Conservation (phyloP, 2,888 invertebrate genomes). For the Tenthredo scrophulariae region DNA sequence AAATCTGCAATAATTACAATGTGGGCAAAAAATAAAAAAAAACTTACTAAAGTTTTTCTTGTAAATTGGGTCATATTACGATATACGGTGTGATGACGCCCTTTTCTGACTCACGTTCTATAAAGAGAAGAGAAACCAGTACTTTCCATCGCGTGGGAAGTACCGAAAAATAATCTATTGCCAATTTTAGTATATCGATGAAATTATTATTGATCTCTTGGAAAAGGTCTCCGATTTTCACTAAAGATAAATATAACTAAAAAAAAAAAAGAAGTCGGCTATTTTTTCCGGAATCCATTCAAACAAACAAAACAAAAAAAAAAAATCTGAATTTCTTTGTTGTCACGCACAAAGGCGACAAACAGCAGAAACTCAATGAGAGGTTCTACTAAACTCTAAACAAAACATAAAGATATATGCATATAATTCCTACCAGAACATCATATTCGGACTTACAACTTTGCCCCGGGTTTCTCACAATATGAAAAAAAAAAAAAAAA, state of each 20-base stretch:
- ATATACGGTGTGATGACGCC: slow-evolving; percentile 22
- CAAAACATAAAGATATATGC: background rate
- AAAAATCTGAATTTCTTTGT: background rate
- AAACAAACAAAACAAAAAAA: background rate
- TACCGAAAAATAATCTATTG: slow-evolving; percentile 12
- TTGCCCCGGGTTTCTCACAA: slow-evolving; percentile 8
- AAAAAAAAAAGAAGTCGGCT: background rate
- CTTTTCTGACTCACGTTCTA: slow-evolving; percentile 46
- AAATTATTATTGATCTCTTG: slow-evolving; percentile 16
- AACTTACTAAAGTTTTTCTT: slow-evolving; percentile 3
- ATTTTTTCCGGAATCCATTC: background rate
- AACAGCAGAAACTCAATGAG: background rate
- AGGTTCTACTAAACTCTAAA: slow-evolving; percentile 5
- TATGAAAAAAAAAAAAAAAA: background rate
- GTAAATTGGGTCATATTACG: slow-evolving; percentile 17
- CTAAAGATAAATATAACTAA: background rate
- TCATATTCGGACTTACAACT: slow-evolving; percentile 7
- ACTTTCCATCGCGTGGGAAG: slow-evolving; percentile 55
- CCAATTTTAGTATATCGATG: slow-evolving; percentile 45
- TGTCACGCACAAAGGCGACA: slow-evolving; percentile 7
- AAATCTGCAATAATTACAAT: background rate
- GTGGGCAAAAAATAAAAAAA: background rate
- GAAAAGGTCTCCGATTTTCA: slow-evolving; percentile 27
- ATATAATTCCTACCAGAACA: slow-evolving; percentile 6
- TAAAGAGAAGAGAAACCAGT: slow-evolving; percentile 21